Evolutionary conservation across 2,797 vertebrate genomes (phyloP).

Genomic region (Galago senegalensis): DNA sequence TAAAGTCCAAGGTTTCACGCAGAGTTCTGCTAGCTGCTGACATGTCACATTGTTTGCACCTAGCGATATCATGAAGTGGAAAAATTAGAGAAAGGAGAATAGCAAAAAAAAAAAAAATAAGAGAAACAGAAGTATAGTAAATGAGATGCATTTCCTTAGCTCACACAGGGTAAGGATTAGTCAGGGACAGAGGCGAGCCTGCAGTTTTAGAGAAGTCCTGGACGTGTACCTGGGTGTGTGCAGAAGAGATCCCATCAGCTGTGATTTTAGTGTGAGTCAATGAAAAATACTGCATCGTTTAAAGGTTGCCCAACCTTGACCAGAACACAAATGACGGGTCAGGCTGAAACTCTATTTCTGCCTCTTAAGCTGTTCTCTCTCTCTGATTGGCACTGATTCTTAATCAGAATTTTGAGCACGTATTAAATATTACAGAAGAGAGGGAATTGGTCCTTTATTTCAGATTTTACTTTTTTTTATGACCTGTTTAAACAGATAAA

Average conservation of each 20-base stretch:
- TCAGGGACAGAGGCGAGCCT: background rate
- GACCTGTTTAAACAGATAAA: conserved; percentile 78
- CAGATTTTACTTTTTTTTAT: conserved; percentile 64
- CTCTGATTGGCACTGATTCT: background rate
- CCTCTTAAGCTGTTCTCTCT: background rate
- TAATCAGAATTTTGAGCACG: conserved; percentile 52
- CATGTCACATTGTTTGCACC: background rate
- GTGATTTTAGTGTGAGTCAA: background rate
- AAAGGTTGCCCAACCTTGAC: background rate
- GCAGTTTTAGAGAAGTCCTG: background rate
- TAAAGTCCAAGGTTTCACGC: background rate
- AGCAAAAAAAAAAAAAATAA: background rate
- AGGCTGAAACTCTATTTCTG: background rate
- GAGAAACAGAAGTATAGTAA: background rate
- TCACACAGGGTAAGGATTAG: background rate
- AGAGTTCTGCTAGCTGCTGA: background rate
- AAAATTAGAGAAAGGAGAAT: background rate
- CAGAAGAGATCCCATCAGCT: background rate
- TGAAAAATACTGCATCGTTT: background rate
- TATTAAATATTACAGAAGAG: background rate
- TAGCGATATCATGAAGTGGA: background rate
- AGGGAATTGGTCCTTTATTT: conserved; percentile 34
- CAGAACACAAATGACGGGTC: background rate
- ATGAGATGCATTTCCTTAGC: background rate
- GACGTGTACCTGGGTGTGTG: background rate